A percentile compares a stretch with the other conserved stretches of the same genome.
Evolutionary conservation across 2,888 invertebrate species (phyloP).

Genomic region (Prosopocoilus inquinatus): DNA sequence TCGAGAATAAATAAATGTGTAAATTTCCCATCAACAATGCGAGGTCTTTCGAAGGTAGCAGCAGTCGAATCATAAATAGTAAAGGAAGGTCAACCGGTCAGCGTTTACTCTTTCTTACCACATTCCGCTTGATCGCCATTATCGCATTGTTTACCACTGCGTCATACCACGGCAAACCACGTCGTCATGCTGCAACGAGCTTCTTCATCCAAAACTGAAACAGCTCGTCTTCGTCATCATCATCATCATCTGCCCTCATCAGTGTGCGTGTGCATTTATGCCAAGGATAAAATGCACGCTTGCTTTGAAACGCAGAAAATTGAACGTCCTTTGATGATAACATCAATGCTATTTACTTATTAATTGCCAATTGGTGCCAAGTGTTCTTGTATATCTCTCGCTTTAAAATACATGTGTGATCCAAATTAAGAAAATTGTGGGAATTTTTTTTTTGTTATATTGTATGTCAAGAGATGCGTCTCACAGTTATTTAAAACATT

Average conservation of each 20-base stretch:
- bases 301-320: neutral
- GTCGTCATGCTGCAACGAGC: neutral
- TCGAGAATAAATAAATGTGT: neutral
- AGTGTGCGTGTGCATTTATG: neutral
- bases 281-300: neutral
- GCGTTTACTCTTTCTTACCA: constrained; percentile 4
- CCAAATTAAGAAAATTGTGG: too few relatives aligned
- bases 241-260: too few relatives aligned
- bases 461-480: too few relatives aligned
- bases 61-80: constrained; percentile 3
- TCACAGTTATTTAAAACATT: too few relatives aligned
- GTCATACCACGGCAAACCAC: neutral
- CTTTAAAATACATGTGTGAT: too few relatives aligned
- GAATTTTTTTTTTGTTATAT: too few relatives aligned
- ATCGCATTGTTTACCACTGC: constrained; percentile 1
- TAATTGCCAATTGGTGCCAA: too few relatives aligned
- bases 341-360: too few relatives aligned
- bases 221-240: neutral
- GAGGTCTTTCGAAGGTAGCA: constrained; percentile 1
- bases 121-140: constrained; percentile 4
- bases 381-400: too few relatives aligned
- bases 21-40: neutral
- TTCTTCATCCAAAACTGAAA: neutral
- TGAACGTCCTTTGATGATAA: too few relatives aligned
- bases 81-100: constrained; percentile 9